Evolutionary conservation across 2,888 invertebrate species (phyloP).

Genomic region (Pterostichus madidus): DNA sequence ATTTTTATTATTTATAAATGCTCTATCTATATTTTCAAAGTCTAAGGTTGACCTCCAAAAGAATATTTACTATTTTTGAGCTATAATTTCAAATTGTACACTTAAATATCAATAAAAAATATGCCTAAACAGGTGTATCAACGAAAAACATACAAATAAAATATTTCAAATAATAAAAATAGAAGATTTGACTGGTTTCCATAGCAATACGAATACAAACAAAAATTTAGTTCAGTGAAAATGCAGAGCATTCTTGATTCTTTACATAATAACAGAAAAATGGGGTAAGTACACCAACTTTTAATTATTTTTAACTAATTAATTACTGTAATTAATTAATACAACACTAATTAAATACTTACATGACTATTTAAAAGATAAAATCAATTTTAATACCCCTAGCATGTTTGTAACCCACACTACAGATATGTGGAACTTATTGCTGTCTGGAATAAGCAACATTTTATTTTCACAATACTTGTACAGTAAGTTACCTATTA

Average conservation of each 20-base stretch:
- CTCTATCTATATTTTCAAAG: neutral
- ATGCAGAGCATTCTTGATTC: neutral
- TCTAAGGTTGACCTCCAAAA: neutral
- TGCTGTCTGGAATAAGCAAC: no score
- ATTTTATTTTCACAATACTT: no score
- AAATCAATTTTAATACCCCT: no score
- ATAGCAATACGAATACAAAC: neutral
- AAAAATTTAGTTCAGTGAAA: neutral
- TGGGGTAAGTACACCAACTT: neutral
- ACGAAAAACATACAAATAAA: neutral
- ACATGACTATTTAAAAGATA: no score
- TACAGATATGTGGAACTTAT: no score
- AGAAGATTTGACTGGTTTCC: neutral
- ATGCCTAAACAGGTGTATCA: neutral
- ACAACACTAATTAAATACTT: no score
- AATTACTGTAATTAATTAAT: no score
- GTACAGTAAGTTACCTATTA: no score
- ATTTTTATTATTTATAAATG: no score
- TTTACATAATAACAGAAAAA: conserved; percentile 11
- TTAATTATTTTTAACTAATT: neutral
- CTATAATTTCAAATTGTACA: conserved; percentile 5
- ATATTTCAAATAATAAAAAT: neutral
- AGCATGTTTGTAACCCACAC: no score
- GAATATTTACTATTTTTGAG: neutral
- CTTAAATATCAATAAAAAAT: neutral